Evolutionary conservation across 2,113 vertebrate genomes (phyloP).

Genomic region (Chitala chitala): DNA sequence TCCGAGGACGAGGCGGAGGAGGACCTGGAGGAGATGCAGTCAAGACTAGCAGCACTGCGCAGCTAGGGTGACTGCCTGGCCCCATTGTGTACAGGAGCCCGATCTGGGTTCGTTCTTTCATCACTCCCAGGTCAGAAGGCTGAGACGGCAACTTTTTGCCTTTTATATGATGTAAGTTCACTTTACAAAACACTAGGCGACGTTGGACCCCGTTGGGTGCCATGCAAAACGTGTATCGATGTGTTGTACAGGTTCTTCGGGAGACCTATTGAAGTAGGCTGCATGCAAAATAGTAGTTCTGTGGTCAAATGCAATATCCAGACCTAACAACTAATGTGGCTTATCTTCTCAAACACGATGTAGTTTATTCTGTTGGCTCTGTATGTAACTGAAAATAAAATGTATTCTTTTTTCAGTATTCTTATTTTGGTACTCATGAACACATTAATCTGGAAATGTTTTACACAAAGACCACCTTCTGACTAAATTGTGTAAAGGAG

Average conservation of each 20-base stretch:
- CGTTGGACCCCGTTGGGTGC: neutral
- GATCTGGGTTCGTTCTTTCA: neutral
- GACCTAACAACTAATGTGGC: neutral
- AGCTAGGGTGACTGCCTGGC: conserved; percentile 63
- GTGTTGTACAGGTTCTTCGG: neutral
- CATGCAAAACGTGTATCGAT: neutral
- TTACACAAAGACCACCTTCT: too few species aligned
- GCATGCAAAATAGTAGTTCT: neutral
- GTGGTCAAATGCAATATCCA: neutral
- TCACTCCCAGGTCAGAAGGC: neutral
- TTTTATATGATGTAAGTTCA: neutral
- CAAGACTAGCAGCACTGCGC: conserved; percentile 80
- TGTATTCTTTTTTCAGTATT: neutral
- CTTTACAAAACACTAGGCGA: conserved; percentile 6
- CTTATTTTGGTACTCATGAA: neutral
- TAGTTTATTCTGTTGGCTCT: neutral
- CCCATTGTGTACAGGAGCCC: neutral
- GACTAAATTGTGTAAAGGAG: too few species aligned
- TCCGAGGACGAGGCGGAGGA: conserved; percentile 79
- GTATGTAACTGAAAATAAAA: conserved; percentile 1
- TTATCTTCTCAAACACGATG: too few species aligned
- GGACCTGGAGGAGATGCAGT: conserved; percentile 94
- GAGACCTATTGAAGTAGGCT: neutral
- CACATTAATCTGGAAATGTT: too few species aligned
- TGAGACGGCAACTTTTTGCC: neutral